Conservation (phyloP, 1,140 invertebrate species). For the Drosophila bocki region DNA sequence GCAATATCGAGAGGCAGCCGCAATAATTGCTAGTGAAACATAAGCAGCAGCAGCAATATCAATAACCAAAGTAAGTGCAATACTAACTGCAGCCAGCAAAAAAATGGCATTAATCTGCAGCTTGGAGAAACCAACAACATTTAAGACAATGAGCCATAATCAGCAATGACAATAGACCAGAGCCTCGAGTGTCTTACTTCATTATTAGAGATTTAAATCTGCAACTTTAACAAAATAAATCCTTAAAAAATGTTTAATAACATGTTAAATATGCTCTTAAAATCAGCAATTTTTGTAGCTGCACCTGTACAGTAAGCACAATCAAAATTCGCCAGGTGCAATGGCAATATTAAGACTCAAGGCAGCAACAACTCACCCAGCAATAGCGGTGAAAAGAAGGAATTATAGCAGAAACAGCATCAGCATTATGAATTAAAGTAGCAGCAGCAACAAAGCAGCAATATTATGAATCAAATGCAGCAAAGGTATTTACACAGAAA, state of each 20-base stretch:
- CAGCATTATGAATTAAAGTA: slow-evolving; percentile 25
- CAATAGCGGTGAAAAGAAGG: slow-evolving; percentile 10
- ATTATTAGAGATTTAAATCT: neutral
- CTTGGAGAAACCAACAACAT: neutral
- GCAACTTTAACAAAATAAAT: neutral
- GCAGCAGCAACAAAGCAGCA: slow-evolving; percentile 23
- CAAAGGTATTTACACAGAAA: slow-evolving; percentile 14
- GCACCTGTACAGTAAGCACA: neutral
- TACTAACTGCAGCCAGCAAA: slow-evolving; percentile 10
- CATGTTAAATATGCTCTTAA: neutral
- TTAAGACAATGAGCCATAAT: neutral
- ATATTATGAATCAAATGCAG: slow-evolving; percentile 39
- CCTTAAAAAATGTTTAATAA: neutral
- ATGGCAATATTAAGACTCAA: slow-evolving; percentile 30
- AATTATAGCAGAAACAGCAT: slow-evolving; percentile 6
- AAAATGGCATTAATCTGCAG: slow-evolving; percentile 23
- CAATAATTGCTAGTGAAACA: slow-evolving; percentile 41
- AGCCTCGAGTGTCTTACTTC: no score
- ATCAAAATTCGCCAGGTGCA: slow-evolving; percentile 37
- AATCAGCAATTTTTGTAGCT: neutral
- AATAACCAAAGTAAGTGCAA: slow-evolving; percentile 36
- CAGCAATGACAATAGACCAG: neutral
- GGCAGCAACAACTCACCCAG: slow-evolving; percentile 14
- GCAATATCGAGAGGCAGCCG: slow-evolving; percentile 14
- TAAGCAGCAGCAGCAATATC: slow-evolving; percentile 29